Base-by-base conservation (phyloP, 2,888 invertebrate genomes). In the Pollenia griseotomentosa region DNA sequence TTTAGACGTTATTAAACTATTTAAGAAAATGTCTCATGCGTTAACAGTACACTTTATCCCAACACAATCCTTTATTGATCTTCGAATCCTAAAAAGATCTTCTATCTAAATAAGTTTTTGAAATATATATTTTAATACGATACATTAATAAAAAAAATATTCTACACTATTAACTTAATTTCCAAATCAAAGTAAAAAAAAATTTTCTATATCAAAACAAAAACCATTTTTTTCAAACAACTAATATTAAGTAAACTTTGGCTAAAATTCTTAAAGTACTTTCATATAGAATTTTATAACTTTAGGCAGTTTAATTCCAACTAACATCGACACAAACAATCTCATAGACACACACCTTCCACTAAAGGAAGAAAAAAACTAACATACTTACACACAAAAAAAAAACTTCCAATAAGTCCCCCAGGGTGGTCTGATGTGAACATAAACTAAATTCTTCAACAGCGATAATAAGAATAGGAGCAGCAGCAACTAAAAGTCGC, bases 211-310 rank as follows among this genome's bases (percentile, higher is more conserved):
- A 86, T 70, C 44, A 77, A 73, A 75, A 83, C 75, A 61, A 51
- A 80, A 85, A 66, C 51, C 66, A 68, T 51, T 57, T 66, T n/a
- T 65, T 59, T 55, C 23, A 33, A 33, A 68, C 71, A 73, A 87
- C 80, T 81, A 80, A 86, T 83, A 83, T 73, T 80, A 65, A 71
- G 59, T 40, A 81, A 86, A 86, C 81, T 87, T 87, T 84, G 80
- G 77, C 77, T 87, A 78, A 84, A 75, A 87, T 84, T 84, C 80
- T 84, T 87, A 81, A 84, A 83, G 83, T 87, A 84, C 80, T 87
- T 79, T 80, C 81, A 81, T 84, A 81, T 84, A 68, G 78, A 80
- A 78, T 77, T 74, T 79, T 66, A 78, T 59, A 48, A 80, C 86
- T 80, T 61, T 10, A 77, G 83, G 86, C 86, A 51, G 65, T 79